Evolutionary conservation across 2,797 vertebrate genomes (phyloP), one percentile per base, ranked within the genome.

Genomic region (Hephaestus fuliginosus): DNA sequence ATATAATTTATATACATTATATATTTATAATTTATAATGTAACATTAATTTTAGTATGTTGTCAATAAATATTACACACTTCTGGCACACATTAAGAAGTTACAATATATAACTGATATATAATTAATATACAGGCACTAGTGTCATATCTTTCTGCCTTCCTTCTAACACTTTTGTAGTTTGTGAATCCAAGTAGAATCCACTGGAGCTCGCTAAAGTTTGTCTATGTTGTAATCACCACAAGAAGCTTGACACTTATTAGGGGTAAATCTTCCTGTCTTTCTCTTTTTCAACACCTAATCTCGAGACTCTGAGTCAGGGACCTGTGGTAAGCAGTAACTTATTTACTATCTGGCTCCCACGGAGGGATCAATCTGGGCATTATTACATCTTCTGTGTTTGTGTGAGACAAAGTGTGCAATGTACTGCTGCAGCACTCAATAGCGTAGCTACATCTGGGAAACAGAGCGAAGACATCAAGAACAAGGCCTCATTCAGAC

Each of bases 401-500:
- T 20, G 51, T 78, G 10, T 17, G 68, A 80, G 77, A 92, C 85
- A 90, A 76, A 80, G 85, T 57, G 70, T 7, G 33, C 74, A 73
- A 56, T 90, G 82, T 88, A 74, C 8, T 14, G 28, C 71, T 74
- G 72, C 63, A 60, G 28, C 67, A 78, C 71, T 76, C 63, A 62
- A 67, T 20, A 75, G 65, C 4, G 0, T 18, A 9, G 70, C 81
- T 63, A 62, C 58, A 63, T 82, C 66, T 86, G 72, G 79, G 71
- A 74, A 85, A 84, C 52, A 30, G 30, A 64, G 67, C 0, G 1
- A 78, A 72, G 51, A 66, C 68, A 70, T 56, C 6, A 68, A 86
- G 89, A 92, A 92, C 89, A 92, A 92, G 79, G 84, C 71, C 56
- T 82, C 84, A 87, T 94, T 93, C 83, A 92, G 75, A 81, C 68